Evolutionary conservation across 2,797 vertebrate species (phyloP).

Genomic region (Eupleurogrammus muticus): DNA sequence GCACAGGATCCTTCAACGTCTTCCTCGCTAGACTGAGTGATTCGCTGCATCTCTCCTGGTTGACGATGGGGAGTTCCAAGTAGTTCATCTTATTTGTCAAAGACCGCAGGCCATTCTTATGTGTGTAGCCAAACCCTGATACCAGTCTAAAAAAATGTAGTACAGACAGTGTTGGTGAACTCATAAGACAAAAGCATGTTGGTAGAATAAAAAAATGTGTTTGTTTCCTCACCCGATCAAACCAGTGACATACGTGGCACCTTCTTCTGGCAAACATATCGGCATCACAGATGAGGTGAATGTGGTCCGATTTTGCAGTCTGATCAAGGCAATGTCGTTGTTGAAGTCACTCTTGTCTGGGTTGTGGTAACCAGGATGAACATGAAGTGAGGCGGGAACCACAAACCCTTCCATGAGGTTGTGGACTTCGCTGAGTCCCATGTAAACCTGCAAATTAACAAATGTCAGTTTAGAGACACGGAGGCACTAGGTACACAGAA

Average conservation of each 20-base stretch:
- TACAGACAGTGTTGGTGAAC: neutral
- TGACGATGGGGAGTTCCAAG: conserved; percentile 63
- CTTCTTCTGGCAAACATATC: conserved; percentile 70
- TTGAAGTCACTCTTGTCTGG: neutral
- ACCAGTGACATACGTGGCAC: conserved; percentile 12
- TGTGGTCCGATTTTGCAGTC: conserved; percentile 59
- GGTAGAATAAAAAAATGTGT: neutral
- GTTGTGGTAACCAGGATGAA: conserved; percentile 73
- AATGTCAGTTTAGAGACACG: neutral
- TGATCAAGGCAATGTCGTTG: conserved; percentile 79
- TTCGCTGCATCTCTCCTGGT: conserved; percentile 39
- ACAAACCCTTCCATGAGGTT: accelerated
- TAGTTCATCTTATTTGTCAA: conserved; percentile 59
- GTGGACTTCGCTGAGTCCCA: conserved; percentile 45
- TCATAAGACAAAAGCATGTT: too few species aligned
- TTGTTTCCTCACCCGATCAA: conserved; percentile 65
- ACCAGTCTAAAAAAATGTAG: conserved; percentile 53
- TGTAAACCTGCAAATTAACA: conserved; percentile 62
- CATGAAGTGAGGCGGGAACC: conserved; percentile 42
- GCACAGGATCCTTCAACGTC: accelerated
- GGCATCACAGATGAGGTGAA: conserved; percentile 74
- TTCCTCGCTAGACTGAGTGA: accelerated
- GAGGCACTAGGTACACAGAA: accelerated
- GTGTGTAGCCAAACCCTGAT: conserved; percentile 63
- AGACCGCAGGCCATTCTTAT: accelerated